Conservation (phyloP, 2,113 vertebrate genomes). For the Phylloscopus trochilus region DNA sequence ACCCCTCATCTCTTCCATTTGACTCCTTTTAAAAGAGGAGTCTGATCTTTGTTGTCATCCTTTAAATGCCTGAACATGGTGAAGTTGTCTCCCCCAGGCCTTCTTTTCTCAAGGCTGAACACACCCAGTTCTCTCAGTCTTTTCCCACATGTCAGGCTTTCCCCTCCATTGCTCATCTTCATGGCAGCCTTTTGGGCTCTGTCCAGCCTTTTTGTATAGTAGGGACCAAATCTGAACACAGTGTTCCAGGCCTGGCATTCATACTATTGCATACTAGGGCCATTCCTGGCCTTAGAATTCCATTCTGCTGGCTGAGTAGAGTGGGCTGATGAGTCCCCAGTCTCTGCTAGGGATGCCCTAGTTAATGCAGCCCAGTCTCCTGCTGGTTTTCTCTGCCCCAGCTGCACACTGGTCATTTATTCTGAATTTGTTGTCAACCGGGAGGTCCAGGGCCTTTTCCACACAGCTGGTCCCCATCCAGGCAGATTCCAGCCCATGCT, state of each 20-base stretch:
- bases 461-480: background rate
- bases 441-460: background rate
- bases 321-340: background rate
- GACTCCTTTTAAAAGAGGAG: background rate
- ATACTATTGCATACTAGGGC: too few relatives aligned
- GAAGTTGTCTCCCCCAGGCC: background rate
- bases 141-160: background rate
- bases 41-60: too few relatives aligned
- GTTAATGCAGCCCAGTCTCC: background rate
- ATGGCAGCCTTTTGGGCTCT: background rate
- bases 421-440: background rate
- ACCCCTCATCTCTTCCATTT: background rate
- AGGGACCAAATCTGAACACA: background rate
- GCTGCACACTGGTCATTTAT: background rate
- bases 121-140: fast-evolving
- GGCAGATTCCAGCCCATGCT: background rate
- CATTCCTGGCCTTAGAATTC: background rate
- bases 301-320: background rate
- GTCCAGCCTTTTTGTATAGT: background rate
- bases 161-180: background rate
- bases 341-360: background rate
- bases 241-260: background rate
- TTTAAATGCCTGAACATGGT: background rate
- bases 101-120: background rate
- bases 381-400: background rate